These are phyloP conservation scores for Pilophorus perplexus DNA, from an alignment of 2,888 invertebrate genomes.

Conservation along the genomic window DNA sequence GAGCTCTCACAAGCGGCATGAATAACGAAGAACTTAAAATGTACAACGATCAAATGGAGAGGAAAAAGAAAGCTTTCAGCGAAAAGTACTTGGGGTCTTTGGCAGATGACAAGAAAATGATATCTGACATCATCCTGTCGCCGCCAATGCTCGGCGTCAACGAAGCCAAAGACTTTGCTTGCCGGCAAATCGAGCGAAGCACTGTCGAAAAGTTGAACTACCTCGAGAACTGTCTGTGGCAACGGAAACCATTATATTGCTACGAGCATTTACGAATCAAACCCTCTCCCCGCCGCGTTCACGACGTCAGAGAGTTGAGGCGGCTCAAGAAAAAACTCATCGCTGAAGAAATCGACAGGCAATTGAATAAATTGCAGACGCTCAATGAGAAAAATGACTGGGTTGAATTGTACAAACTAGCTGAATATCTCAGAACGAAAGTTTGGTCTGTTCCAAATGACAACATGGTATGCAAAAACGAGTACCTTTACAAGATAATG, in stretches of 20 bases:
- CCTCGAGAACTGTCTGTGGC: conserved; percentile 32
- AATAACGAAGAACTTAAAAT: conserved; percentile 34
- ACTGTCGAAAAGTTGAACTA: conserved; percentile 32
- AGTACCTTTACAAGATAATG: conserved; percentile 26
- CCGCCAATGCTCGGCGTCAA: conserved; percentile 22
- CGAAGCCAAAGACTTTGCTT: conserved; percentile 5
- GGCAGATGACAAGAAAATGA: conserved; percentile 19
- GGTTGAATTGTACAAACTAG: conserved; percentile 21
- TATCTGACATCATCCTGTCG: conserved; percentile 15
- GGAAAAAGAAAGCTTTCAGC: conserved; percentile 26
- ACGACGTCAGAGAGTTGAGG: conserved; percentile 7
- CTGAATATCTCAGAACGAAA: conserved; percentile 27
- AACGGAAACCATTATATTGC: conserved; percentile 33
- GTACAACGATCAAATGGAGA: conserved; percentile 23
- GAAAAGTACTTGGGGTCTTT: conserved; percentile 24
- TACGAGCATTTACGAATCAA: conserved; percentile 24
- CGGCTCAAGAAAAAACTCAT: conserved; percentile 28
- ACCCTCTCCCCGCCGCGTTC: conserved; percentile 6
- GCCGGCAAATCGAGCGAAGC: conserved; percentile 1
- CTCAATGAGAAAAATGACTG: conserved; percentile 20
- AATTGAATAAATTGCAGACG: conserved; percentile 22
- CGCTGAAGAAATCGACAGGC: conserved; percentile 13
- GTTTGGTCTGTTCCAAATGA: conserved; percentile 21
- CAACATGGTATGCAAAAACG: conserved; percentile 11
- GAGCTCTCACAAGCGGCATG: background rate